phyloP scores from a whole-genome alignment of 2,113 vertebrate species.

The Hippocampus zosterae region DNA sequence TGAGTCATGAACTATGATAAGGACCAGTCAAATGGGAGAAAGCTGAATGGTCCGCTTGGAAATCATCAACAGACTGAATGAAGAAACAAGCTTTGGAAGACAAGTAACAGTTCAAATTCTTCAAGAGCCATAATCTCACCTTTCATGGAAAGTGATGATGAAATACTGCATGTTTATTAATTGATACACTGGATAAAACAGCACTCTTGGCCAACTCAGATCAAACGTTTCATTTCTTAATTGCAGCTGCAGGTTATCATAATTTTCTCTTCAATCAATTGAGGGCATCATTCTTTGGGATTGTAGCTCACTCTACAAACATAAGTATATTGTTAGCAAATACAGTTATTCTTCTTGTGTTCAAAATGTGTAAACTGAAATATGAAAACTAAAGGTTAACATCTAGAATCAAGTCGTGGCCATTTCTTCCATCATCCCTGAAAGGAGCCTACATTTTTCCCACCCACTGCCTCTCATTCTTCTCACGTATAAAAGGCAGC shows the following conservation, averaged over 20 bases:
- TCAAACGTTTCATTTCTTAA: constrained; percentile 1
- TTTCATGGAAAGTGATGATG: neutral
- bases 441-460: neutral
- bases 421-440: neutral
- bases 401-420: neutral
- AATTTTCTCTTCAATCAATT: constrained; percentile 8
- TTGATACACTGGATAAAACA: neutral
- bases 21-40: constrained; percentile 48
- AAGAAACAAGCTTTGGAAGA: constrained; percentile 1
- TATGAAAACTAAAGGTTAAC: neutral
- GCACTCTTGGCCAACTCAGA: constrained; percentile 1
- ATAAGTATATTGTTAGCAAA: neutral
- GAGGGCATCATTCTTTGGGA: neutral
- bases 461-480: neutral
- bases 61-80: constrained; percentile 5
- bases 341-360: neutral
- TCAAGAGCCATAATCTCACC: neutral
- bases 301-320: neutral
- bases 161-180: neutral
- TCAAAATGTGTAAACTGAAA: too few relatives aligned
- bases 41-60: constrained; percentile 46
- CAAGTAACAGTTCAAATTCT: neutral
- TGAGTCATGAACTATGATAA: constrained; percentile 52
- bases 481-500: neutral
- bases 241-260: neutral